Base-by-base conservation (phyloP, 2,797 vertebrate species). In the Halcyon chelicuti region DNA sequence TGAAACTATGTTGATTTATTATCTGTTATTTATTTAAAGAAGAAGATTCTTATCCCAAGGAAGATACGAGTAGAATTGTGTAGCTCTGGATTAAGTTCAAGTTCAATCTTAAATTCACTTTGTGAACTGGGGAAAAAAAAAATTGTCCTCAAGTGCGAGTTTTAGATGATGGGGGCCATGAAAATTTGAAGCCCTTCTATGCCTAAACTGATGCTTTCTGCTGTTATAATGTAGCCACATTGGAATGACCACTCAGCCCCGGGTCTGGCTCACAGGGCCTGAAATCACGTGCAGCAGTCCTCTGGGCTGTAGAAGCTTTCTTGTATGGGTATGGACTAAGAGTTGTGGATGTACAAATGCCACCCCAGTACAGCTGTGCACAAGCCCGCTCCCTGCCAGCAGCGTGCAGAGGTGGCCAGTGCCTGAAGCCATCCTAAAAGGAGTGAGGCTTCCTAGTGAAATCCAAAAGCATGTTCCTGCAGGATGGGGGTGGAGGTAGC, bases 321-420 rank as follows among this genome's bases (percentile, higher is more conserved):
- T 42, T 7, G 31, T 13, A 3, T 3, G 23, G 39, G 20, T 54
- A 13, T 22, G 62, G 40, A 40, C 35, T 6, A 42, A 22, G 55
- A 35, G 25, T 10, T 19, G 46, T 22, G 25, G 55, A 12, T 40
- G 55, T 31, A 19, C 25, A 14, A 49, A 37, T 4, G 31, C 21
- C 40, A 55, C 31, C 26, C 40, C 19, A 33, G 47, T 26, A 26
- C 18, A 18, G 18, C 67, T 37, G 60, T 42, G 51, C 44, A 35
- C 23, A 20, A 12, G 8, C 22, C 61, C 19, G 44, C 26, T 79
- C 44, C 52, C 26, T 8, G n/a, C 28, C 68, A 67, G 52, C 31
- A 28, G 6, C 0, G 1, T 7, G 25, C 25, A 16, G 68, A 44
- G 37, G 37, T 31, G 14, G 35, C 60, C 3, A 1, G 51, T 31